Evolutionary conservation across 23 tunicate genomes (phyloP).

Genomic region (Styela clava): DNA sequence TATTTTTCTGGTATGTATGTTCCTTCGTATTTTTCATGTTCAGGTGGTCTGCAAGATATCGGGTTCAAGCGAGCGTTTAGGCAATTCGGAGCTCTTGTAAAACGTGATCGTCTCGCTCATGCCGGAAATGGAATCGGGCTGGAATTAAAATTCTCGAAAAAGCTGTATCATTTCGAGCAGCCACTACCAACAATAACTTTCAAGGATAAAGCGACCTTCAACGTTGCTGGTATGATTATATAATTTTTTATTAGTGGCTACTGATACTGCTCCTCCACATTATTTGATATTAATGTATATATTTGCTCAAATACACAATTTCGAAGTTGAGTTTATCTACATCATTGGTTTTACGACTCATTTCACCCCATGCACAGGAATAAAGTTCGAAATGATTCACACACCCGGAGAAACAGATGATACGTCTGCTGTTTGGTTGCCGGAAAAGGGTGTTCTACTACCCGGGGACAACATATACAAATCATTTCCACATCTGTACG

Average conservation of each 20-base stretch:
- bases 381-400: constrained; percentile 57
- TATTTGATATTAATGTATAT: too few species aligned
- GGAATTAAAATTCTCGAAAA: background rate
- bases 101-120: background rate
- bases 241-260: too few species aligned
- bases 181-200: background rate
- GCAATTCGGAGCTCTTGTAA: background rate
- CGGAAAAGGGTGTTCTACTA: constrained; percentile 60
- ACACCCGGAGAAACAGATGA: constrained; percentile 99
- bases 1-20: too few species aligned
- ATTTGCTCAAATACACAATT: too few species aligned
- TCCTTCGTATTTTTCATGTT: too few species aligned
- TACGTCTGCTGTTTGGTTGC: constrained; percentile 74
- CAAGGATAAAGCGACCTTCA: background rate
- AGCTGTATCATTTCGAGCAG: background rate
- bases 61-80: background rate
- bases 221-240: background rate
- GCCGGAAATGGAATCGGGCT: background rate
- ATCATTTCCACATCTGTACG: constrained; percentile 88
- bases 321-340: too few species aligned
- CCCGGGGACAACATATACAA: constrained; percentile 89
- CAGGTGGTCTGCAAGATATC: background rate
- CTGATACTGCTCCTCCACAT: too few species aligned
- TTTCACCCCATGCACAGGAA: constrained; percentile 50
- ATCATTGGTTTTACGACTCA: too few species aligned